These are phyloP conservation scores for Pseudobourletiella spinata DNA, from an alignment of 1,140 invertebrate species.

Conservation along the genomic window DNA sequence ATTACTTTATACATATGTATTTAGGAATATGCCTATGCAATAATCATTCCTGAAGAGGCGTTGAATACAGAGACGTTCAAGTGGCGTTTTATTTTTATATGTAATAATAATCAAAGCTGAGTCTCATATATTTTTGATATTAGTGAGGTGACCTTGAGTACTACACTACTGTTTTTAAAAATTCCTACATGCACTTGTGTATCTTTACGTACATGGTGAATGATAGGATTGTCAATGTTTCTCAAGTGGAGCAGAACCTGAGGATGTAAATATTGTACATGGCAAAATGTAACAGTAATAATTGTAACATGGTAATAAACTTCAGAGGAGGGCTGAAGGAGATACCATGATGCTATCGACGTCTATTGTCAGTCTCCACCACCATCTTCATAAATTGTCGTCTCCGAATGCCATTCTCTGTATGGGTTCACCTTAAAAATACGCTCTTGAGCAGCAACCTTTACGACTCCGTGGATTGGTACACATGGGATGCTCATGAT, in stretches of 20 bases:
- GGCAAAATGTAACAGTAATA: neutral
- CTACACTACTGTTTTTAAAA: neutral
- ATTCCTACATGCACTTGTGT: neutral
- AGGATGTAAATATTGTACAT: slow-evolving; percentile 1
- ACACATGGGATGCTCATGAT: too few relatives aligned
- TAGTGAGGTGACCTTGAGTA: neutral
- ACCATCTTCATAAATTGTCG: too few relatives aligned
- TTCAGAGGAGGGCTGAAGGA: too few relatives aligned
- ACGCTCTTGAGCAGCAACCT: too few relatives aligned
- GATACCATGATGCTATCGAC: too few relatives aligned
- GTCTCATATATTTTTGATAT: neutral
- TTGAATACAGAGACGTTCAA: neutral
- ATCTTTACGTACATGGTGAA: too few relatives aligned
- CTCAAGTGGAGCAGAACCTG: neutral
- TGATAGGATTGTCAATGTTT: neutral
- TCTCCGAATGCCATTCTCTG: too few relatives aligned
- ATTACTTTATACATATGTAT: neutral
- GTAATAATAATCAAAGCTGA: neutral
- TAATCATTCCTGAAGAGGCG: neutral
- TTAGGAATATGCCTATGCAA: neutral
- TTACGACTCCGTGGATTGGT: too few relatives aligned
- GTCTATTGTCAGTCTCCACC: too few relatives aligned
- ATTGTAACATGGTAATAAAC: neutral
- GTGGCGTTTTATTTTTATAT: neutral
- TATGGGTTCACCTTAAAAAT: too few relatives aligned